Percentiles rank a stretch among this genome's conserved stretches.
Conservation (phyloP, 2,113 vertebrate species). For the Eclectus roratus region DNA sequence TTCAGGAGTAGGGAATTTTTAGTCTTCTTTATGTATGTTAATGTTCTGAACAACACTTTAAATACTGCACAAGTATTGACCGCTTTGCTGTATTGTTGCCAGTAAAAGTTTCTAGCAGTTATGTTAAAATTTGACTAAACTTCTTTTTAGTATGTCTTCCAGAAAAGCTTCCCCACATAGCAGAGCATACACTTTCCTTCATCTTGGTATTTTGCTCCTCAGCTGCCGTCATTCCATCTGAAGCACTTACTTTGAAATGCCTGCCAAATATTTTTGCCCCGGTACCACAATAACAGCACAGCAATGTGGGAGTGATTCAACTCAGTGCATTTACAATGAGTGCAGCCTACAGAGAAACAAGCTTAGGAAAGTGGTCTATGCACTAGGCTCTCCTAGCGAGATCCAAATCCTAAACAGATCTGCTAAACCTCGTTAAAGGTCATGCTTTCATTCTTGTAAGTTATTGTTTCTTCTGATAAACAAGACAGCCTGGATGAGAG, state of each 20-base stretch:
- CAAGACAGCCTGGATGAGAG: neutral
- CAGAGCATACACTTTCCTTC: slow-evolving; percentile 63
- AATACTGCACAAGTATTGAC: neutral
- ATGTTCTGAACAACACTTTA: neutral
- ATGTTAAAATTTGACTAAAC: slow-evolving; percentile 19
- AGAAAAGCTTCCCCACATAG: slow-evolving; percentile 38
- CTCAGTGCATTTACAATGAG: neutral
- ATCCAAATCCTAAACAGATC: neutral
- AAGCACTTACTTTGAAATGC: slow-evolving; percentile 76
- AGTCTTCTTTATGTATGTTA: neutral
- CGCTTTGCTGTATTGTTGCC: neutral
- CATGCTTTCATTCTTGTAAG: neutral
- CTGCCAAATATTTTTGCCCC: slow-evolving; percentile 78
- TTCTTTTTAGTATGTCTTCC: slow-evolving; percentile 49
- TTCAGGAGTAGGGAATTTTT: neutral
- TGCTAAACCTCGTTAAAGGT: neutral
- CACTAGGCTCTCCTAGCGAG: neutral
- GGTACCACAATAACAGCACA: slow-evolving; percentile 72
- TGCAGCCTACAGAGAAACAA: neutral
- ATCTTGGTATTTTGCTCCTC: slow-evolving; percentile 66
- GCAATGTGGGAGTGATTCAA: slow-evolving; percentile 68
- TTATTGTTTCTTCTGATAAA: neutral
- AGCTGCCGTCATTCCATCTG: slow-evolving; percentile 69
- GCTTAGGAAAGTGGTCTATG: neutral
- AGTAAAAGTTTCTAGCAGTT: neutral